Evolutionary conservation across 2,113 vertebrate genomes (phyloP).

Genomic region (western clawed frog (Xenopus tropicalis)): DNA sequence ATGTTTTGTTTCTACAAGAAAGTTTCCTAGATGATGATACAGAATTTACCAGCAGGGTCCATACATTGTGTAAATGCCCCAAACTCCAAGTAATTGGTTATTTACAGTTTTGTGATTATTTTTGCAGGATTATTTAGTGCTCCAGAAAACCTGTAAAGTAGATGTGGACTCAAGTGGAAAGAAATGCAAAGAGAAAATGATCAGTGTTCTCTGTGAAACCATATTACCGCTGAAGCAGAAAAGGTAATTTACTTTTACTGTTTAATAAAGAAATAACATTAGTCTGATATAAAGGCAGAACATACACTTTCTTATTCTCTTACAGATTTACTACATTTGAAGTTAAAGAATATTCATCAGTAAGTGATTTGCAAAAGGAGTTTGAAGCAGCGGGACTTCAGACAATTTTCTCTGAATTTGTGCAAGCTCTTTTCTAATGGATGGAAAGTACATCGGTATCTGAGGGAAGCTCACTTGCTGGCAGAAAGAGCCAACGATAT

Average conservation of each 20-base stretch:
- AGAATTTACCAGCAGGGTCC: no score
- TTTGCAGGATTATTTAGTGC: slow-evolving; percentile 76
- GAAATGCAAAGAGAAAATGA: slow-evolving; percentile 93
- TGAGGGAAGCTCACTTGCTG: not conserved
- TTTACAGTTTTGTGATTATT: slow-evolving; percentile 20
- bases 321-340: slow-evolving; percentile 74
- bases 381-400: slow-evolving; percentile 69
- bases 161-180: slow-evolving; percentile 89
- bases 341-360: slow-evolving; percentile 72
- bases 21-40: no score
- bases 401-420: slow-evolving; percentile 68
- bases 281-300: slow-evolving; percentile 27
- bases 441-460: not conserved
- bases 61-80: no score
- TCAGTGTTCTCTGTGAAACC: slow-evolving; percentile 78
- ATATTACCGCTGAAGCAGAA: slow-evolving; percentile 60
- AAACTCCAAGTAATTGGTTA: no score
- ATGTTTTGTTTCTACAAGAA: no score
- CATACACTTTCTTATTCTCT: slow-evolving; percentile 57
- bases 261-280: slow-evolving; percentile 54
- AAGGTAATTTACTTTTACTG: slow-evolving; percentile 70
- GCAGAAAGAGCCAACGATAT: not conserved
- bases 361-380: slow-evolving; percentile 70
- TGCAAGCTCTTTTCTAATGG: slow-evolving; percentile 51
- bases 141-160: slow-evolving; percentile 84